Evolutionary conservation across 2,113 vertebrate species (phyloP), one percentile per base, ranked within the genome.

Genomic region (Gopherus flavomarginatus): DNA sequence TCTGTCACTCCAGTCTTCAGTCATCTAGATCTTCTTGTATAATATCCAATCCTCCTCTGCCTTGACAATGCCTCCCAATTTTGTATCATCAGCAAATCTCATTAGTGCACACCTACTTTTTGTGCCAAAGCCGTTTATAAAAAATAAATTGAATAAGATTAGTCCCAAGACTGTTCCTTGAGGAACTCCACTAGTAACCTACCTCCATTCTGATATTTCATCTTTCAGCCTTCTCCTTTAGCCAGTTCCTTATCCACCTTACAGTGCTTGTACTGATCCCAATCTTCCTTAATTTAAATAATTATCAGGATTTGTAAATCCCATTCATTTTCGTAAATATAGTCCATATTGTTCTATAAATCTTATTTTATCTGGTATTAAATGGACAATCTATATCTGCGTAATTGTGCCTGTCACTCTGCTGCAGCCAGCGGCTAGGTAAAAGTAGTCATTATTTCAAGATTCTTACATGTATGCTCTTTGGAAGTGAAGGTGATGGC

Each of bases 401-500:
- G 3, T 85, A 72, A 94, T 65, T 49, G 53, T 0, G 0, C 8
- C 31, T 5, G 2, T 77, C 42, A 93, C 50, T 10, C 54, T 4
- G 35, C 26, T 88, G 56, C 79, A 79, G 14, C 1, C 2, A 4
- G 5, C 2, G 90, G 92, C 83, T 42, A 42, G 10, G 26, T 52
- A 91, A 88, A 90, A 90, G 27, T 42, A 75, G 10, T 52, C 3
- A 26, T 53, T 19, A 87, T 78, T 93, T 92, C 22, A 13, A 38
- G 86, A 1, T 2, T 11, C 0, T 4, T 35, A 8, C 49, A 1
- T 1, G 0, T 49, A 3, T 62, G 1, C 3, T 35, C 82, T 75
- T 29, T 89, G 29, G 17, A 81, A 7, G 21, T 87, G 5, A 5
- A 29, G 38, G 3, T 49, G 42, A 65, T 87, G 8, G 2, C 42